Evolutionary conservation across 2,797 vertebrate species (phyloP).

Genomic region (Ctenochaetus hawaiiensis): DNA sequence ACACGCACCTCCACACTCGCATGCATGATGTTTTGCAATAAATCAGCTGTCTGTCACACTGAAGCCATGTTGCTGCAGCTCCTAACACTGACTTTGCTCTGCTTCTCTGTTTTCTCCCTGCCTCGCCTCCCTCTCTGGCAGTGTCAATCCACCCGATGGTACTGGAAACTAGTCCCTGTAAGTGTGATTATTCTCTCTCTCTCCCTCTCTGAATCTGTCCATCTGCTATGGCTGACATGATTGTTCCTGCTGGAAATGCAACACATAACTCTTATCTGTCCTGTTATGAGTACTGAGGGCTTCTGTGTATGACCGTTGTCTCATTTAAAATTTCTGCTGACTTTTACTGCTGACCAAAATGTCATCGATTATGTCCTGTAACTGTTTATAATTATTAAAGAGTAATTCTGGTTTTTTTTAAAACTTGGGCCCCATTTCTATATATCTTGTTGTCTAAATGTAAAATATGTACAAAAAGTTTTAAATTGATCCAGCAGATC

Average conservation of each 20-base stretch:
- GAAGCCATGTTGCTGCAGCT: constrained; percentile 31
- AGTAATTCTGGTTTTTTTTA: too few relatives aligned
- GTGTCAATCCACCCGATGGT: constrained; percentile 92
- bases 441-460: too few relatives aligned
- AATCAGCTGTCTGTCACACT: constrained; percentile 30
- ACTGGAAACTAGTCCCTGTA: constrained; percentile 97
- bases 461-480: too few relatives aligned
- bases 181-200: constrained; percentile 70
- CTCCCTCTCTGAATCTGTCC: constrained; percentile 47
- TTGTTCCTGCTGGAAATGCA: constrained; percentile 60
- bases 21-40: background rate
- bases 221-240: constrained; percentile 64
- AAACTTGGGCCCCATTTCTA: too few relatives aligned
- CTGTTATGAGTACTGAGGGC: constrained; percentile 6
- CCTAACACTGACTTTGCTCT: constrained; percentile 62
- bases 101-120: constrained; percentile 60
- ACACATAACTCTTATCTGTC: constrained; percentile 41
- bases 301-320: constrained; percentile 13
- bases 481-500: too few relatives aligned
- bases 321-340: constrained; percentile 8
- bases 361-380: constrained; percentile 12
- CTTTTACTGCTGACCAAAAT: constrained; percentile 25
- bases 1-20: constrained; percentile 9
- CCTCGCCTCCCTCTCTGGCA: constrained; percentile 81
- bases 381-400: constrained; percentile 19